Base-by-base conservation (phyloP, 2,888 invertebrate species). In the Ennomos quercinarius region DNA sequence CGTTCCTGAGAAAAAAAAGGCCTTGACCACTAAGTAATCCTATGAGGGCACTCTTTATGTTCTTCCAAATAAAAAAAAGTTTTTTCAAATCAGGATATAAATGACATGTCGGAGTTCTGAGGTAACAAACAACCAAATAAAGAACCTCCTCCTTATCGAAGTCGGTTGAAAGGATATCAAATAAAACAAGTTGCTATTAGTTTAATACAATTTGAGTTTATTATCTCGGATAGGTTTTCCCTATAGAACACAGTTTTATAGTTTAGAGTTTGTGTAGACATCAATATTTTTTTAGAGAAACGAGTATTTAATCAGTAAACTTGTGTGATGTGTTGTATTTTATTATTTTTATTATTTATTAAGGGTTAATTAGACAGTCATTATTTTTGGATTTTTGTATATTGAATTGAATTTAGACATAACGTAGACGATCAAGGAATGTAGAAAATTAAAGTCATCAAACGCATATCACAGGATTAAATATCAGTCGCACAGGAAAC, bases 141-240 rank as follows among this genome's bases (percentile, higher is more conserved):
- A 17, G 17, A 17, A 17, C 17, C 17, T 17, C 2, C 3, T 17
- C 17, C 17, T 17, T 3, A 17, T 17, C 3, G 17, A 17, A 17
- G 3, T 17, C 17, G 27, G 27, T 27, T 27, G 27, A 27, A 27
- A 27, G 6, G 11, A 10, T 50, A 36, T 36, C 17, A 58, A 71
- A 46, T 52, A 66, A 67, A 61, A 54, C 39, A 44, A 58, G 58
- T 53, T 10, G 11, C n/a, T n/a, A n/a, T 41, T 10, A 34, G 10
- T 62, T 69, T 66, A 69, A 68, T 75, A 70, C 67, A 77, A 72
- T 76, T 64, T 74, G 70, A 74, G 70, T 73, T 74, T 78, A 77
- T 68, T 78, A 76, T 68, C 54, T 73, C 66, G 70, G 65, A 72
- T 72, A 75, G 50, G 63, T 71, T 68, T 71, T 72, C 67, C 63